A percentile compares a stretch with the other conserved stretches of the same genome.
These are phyloP conservation scores for Carposina sasakii DNA, from an alignment of 1,140 invertebrate genomes.

Conservation along the genomic window DNA sequence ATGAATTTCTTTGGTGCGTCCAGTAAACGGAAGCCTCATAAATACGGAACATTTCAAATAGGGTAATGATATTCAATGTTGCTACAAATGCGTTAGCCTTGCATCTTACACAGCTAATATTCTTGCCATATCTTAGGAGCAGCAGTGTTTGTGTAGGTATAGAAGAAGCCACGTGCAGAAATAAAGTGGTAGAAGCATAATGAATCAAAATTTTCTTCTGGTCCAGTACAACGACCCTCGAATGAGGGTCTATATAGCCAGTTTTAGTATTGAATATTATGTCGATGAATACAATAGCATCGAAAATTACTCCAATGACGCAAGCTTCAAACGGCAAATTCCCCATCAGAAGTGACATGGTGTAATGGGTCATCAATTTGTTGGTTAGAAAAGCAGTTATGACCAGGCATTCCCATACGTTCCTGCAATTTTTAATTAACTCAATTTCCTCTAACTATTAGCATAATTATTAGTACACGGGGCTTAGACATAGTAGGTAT, in stretches of 20 bases:
- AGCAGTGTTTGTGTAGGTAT: constrained; percentile 29
- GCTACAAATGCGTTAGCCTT: constrained; percentile 31
- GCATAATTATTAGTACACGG: neutral
- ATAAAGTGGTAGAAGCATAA: constrained; percentile 32
- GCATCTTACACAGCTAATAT: constrained; percentile 21
- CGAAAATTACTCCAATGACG: constrained; percentile 22
- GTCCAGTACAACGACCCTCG: constrained; percentile 25
- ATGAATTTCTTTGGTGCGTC: constrained; percentile 12
- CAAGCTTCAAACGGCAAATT: constrained; percentile 11
- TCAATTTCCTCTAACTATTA: neutral
- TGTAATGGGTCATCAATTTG: constrained; percentile 28
- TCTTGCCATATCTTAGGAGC: constrained; percentile 28
- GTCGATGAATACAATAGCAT: constrained; percentile 26
- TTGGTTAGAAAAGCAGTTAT: constrained; percentile 19
- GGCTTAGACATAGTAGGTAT: no score
- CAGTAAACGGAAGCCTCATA: constrained; percentile 24
- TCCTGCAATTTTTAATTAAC: constrained; percentile 19
- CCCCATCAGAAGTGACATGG: constrained; percentile 21
- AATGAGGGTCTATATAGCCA: constrained; percentile 25
- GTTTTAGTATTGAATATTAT: constrained; percentile 30
- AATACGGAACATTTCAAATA: constrained; percentile 22
- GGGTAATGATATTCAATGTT: constrained; percentile 21
- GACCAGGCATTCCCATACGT: constrained; percentile 27
- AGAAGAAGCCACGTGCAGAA: constrained; percentile 25
- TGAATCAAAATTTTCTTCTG: constrained; percentile 17